A percentile compares a stretch with the other conserved stretches of the same genome.
These are phyloP conservation scores for Polypterus bichir DNA, from an alignment of 2,113 vertebrate species.

Conservation along the genomic window DNA sequence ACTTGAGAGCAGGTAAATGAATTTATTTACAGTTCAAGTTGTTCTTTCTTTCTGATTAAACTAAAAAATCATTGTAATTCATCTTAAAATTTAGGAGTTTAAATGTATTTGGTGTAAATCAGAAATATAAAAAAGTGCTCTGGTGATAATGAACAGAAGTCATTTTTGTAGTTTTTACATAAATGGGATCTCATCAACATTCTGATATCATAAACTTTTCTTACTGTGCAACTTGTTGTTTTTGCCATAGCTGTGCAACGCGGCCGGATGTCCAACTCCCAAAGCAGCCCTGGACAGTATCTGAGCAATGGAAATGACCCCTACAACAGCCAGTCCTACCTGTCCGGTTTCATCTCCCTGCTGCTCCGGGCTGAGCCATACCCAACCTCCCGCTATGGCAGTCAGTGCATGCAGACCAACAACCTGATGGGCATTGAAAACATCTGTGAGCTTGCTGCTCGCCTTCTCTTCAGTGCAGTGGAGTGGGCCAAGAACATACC, in stretches of 20 bases:
- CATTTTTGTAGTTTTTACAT: not conserved
- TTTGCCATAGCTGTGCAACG: constrained; percentile 57
- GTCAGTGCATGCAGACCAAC: constrained; percentile 69
- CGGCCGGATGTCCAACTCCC: constrained; percentile 59
- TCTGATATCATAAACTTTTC: too few species aligned
- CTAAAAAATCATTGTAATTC: too few species aligned
- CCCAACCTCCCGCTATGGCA: constrained; percentile 63
- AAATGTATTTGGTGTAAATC: too few species aligned
- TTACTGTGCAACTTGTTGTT: not conserved
- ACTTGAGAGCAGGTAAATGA: not conserved
- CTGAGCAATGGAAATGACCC: constrained; percentile 53
- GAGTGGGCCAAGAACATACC: constrained; percentile 80
- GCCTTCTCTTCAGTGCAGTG: constrained; percentile 69
- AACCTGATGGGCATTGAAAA: constrained; percentile 72
- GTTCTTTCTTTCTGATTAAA: not conserved
- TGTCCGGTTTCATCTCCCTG: constrained; percentile 67
- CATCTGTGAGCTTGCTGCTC: constrained; percentile 70
- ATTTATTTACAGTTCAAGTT: not conserved
- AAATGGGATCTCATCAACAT: too few species aligned
- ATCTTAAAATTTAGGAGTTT: too few species aligned
- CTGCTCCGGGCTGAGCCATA: constrained; percentile 69
- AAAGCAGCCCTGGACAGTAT: constrained; percentile 62
- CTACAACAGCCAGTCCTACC: constrained; percentile 60
- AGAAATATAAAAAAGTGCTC: too few species aligned
- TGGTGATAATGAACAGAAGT: not conserved